Conservation (phyloP, 2,797 vertebrate species). For the Hapalemur alaotrensis region DNA sequence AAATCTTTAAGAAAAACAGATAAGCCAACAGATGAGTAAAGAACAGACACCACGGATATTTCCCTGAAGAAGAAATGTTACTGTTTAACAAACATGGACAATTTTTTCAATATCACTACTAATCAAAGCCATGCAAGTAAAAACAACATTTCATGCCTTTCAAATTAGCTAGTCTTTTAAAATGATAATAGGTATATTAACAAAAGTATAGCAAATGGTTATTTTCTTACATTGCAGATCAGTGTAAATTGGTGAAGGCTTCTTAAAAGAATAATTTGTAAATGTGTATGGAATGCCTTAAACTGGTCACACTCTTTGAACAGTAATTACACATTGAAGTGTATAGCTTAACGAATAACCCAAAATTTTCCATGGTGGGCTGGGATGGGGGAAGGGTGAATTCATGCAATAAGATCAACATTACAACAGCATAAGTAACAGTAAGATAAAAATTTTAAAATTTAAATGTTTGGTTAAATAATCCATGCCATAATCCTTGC, state of each 20-base stretch:
- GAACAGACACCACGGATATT: neutral
- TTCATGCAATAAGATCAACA: neutral
- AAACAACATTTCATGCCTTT: slow-evolving; percentile 44
- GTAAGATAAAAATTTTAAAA: neutral
- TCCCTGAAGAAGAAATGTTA: slow-evolving; percentile 19
- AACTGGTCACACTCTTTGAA: neutral
- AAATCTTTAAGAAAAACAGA: slow-evolving; percentile 56
- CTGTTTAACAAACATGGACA: slow-evolving; percentile 51
- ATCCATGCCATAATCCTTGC: slow-evolving; percentile 33
- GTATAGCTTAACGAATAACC: neutral
- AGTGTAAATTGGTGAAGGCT: neutral
- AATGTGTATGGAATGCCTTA: neutral
- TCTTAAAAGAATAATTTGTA: neutral
- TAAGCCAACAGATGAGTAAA: neutral
- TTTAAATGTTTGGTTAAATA: slow-evolving; percentile 65
- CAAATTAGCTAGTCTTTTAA: slow-evolving; percentile 53
- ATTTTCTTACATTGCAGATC: slow-evolving; percentile 6
- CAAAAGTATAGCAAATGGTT: neutral
- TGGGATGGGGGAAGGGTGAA: neutral
- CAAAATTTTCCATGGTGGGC: neutral
- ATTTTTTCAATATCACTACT: neutral
- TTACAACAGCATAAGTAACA: neutral
- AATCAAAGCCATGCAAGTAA: slow-evolving; percentile 59
- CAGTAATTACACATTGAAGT: neutral
- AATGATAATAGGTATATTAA: slow-evolving; percentile 45